A percentile compares a stretch with the other conserved stretches of the same genome.
These are phyloP conservation scores for Penelope pileata DNA, from an alignment of 2,113 vertebrate species.

Conservation along the genomic window DNA sequence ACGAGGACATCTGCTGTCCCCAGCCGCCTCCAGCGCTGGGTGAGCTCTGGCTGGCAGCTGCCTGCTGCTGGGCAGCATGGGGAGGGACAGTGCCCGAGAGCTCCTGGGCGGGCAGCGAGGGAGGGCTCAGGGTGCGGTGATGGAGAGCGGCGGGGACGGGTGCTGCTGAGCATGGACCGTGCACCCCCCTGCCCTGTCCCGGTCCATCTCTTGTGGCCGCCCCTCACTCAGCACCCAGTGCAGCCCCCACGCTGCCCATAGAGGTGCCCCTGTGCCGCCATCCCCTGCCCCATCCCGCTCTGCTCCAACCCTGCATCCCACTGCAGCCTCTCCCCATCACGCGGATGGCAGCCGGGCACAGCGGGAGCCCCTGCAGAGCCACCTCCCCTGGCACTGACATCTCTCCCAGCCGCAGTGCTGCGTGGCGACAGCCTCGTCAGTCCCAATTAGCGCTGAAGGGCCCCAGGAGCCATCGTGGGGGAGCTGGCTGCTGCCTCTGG, in stretches of 20 bases:
- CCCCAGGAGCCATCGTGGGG: background rate
- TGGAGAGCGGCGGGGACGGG: too few species aligned
- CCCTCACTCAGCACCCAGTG: background rate
- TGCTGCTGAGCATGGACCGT: too few species aligned
- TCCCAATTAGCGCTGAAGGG: conserved; percentile 16
- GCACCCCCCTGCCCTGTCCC: too few species aligned
- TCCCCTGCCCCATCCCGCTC: background rate
- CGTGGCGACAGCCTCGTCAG: background rate
- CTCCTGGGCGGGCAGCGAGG: too few species aligned
- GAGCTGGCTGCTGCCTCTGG: background rate
- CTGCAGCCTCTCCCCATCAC: background rate
- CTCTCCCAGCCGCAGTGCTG: background rate
- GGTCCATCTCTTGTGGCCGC: too few species aligned
- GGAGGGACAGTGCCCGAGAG: background rate
- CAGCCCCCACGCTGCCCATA: background rate
- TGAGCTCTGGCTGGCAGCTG: rapidly evolving
- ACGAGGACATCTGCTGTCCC: background rate
- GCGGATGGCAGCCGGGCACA: rapidly evolving
- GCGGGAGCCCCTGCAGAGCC: background rate
- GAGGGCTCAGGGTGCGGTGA: rapidly evolving
- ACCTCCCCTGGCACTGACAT: background rate
- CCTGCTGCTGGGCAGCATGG: rapidly evolving
- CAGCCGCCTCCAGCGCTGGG: background rate
- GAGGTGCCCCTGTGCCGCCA: background rate
- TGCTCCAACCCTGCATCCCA: background rate